Evolutionary conservation across 1,140 invertebrate genomes (phyloP), one percentile per base, ranked within the genome.

Genomic region (Adoxophyes honmai): DNA sequence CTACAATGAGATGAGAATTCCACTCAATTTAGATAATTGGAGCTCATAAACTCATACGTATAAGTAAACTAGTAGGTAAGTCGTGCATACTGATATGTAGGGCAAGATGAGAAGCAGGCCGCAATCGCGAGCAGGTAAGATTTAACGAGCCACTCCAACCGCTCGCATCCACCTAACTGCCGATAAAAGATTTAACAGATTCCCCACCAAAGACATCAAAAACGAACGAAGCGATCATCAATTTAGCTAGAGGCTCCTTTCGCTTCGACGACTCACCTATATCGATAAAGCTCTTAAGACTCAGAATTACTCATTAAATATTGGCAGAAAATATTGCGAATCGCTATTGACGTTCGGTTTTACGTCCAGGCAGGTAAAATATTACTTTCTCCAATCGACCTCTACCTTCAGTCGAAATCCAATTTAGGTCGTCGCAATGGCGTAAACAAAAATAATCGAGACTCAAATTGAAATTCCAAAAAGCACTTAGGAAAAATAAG

Each of bases 111-210:
- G 60, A 61, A 57, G 60, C 34, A 52, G 59, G 52, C 39, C 66
- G 59, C 57, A 54, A 68, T 61, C 65, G 62, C 57, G 63, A 59
- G 55, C 60, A 62, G 64, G 64, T 75, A 55, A 70, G 77, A 77
- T 68, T 73, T 73, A 73, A 81, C 66, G 65, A 74, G 66, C 59
- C 59, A 60, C 60, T 58, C 42, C 38, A 60, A 62, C 56, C 58
- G 52, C 60, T 55, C 59, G 68, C 53, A 59, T 48, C 44, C 36
- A 52, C 64, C 21, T 68, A 74, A 82, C 72, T 64, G 66, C 66
- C 70, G 70, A 75, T 82, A 80, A 79, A 78, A 78, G 66, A 74
- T 78, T 80, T 78, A 78, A 78, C 70, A 69, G 73, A 57, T 63
- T 64, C 67, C 57, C 66, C 64, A 64, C 59, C 55, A 64, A 68